Base-by-base conservation (phyloP, 1,140 invertebrate genomes). In the Adoxophyes honmai region DNA sequence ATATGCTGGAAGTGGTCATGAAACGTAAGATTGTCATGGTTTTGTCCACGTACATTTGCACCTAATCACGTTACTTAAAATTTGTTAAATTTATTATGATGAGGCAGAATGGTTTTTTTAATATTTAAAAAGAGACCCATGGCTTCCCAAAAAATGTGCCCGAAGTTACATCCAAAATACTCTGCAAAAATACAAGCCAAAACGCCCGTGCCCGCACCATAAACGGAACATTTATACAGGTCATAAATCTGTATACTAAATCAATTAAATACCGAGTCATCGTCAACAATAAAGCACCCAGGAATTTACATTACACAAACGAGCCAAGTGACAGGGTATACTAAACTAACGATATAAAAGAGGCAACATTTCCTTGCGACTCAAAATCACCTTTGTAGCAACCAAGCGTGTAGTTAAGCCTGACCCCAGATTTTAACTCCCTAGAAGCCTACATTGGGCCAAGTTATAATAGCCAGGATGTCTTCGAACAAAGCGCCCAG, bases 291-390 rank as follows among this genome's bases (percentile, higher is more conserved):
- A 82, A 82, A 79, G 64, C 72, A 82, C 64, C 67, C 55, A 68
- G 69, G 69, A 74, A 81, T 78, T 70, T 78, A 75, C 72, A 75
- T 78, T 75, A 81, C 73, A 75, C 68, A 73, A 74, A 74, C 70
- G 61, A 64, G 55, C 58, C 72, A 77, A 61, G 69, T 73, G 79
- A 79, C 78, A 75, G 59, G 65, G 78, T 70, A 80, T 75, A 75
- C 74, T 82, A 76, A 79, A 76, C 73, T 77, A 75, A 82, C 64
- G 67, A 71, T 79, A 82, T 82, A 82, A 81, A 81, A 75, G 73
- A 75, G 68, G 70, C 69, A 77, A 75, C 72, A 71, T 75, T 73
- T 70, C 70, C 68, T 71, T 70, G 65, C 62, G 61, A 58, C 55
- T 74, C 74, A 78, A 78, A 67, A 73, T 57, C 57, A 70, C 70